Base-by-base conservation (phyloP, 2,797 vertebrate species). In the Artibeus lituratus region DNA sequence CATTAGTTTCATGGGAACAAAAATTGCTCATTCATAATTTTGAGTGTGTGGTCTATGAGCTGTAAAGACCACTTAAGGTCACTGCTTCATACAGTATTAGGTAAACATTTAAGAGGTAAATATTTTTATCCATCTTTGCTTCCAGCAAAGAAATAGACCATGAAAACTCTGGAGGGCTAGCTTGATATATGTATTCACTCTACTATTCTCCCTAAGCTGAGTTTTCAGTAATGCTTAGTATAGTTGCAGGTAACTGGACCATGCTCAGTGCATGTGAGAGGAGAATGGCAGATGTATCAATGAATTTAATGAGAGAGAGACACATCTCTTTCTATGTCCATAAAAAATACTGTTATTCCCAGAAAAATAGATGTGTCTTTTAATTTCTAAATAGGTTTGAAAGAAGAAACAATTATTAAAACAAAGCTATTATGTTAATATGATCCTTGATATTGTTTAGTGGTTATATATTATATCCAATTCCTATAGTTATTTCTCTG, bases 61-160 rank as follows among this genome's bases (percentile, higher is more conserved):
- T 98, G 95, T 97, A 98, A 98, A 98, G 97, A 98, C 95, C 96
- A 98, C 94, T 98, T 98, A 97, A 98, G 97, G 97, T 98, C 98
- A 98, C 80, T 88, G 97, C 95, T 97, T 98, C 98, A 97, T 97
- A 98, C 86, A 97, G 88, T 89, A 97, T 98, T 98, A 98, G 86
- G 97, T 98, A 98, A 98, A 98, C 96, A 98, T 98, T 98, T 98
- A 98, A 98, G 96, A 98, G 96, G 97, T 98, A 98, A 98, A 98
- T 98, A 98, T 96, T 98, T 98, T 96, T 97, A 95, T 96, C 90
- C 91, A 97, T 98, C 96, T 98, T 98, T 97, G 95, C 98, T 98
- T 95, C 96, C 89, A 98, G 98, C 96, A 83, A 98, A 98, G 96
- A 98, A 98, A 96, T 96, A 98, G 98, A 98, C 98, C 98, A 97